Evolutionary conservation across 1,140 invertebrate genomes (phyloP).

Genomic region (Medauroidea extradentata): DNA sequence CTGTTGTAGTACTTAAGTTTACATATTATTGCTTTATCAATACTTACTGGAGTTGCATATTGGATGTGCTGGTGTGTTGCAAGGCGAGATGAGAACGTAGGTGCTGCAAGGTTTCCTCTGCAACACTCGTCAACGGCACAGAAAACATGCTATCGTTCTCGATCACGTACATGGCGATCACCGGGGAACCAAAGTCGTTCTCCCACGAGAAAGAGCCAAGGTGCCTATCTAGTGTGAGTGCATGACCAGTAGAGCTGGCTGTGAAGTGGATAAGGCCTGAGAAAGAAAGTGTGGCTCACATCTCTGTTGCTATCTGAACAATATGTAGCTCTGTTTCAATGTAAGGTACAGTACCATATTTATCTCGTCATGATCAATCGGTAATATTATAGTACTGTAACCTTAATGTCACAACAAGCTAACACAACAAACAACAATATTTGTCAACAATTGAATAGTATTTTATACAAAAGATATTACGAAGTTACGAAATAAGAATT

Average conservation of each 20-base stretch:
- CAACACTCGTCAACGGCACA: conserved; percentile 86
- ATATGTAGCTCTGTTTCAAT: too few relatives aligned
- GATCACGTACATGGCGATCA: conserved; percentile 85
- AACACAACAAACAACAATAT: too few relatives aligned
- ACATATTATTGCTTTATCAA: too few relatives aligned
- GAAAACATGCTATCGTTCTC: conserved; percentile 73
- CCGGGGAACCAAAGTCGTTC: conserved; percentile 78
- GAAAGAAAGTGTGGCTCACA: conserved; percentile 24
- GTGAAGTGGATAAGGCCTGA: conserved; percentile 82
- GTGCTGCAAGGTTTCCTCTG: conserved; percentile 75
- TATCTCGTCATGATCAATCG: too few relatives aligned
- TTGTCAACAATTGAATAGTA: too few relatives aligned
- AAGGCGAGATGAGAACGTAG: conserved; percentile 59
- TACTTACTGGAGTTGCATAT: conserved; percentile 74
- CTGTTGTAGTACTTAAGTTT: too few relatives aligned
- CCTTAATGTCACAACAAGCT: too few relatives aligned
- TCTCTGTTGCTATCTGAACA: conserved; percentile 2
- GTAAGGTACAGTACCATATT: conserved; percentile 18
- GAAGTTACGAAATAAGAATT: too few relatives aligned
- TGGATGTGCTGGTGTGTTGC: conserved; percentile 42
- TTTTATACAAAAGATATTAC: too few relatives aligned
- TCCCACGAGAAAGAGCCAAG: conserved; percentile 81
- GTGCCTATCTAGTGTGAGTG: conserved; percentile 72
- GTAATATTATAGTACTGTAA: too few relatives aligned
- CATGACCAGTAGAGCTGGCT: conserved; percentile 79